Evolutionary conservation across 2,888 invertebrate species (phyloP).

Genomic region (Eristalis tenax): DNA sequence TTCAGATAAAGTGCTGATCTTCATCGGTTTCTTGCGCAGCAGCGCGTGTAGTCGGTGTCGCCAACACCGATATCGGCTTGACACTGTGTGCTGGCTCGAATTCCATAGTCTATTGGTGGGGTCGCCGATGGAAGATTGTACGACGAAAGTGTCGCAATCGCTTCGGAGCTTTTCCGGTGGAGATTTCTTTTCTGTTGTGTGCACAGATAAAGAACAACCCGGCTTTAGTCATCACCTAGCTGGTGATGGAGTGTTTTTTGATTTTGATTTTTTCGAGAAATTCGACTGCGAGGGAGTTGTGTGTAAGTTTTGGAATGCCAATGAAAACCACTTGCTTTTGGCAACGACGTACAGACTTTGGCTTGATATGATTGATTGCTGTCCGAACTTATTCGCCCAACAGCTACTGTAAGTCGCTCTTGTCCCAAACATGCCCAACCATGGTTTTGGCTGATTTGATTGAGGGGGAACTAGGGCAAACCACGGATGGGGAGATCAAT

Average conservation of each 20-base stretch:
- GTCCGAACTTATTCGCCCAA: no score
- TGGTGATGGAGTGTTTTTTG: not conserved
- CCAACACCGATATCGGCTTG: slow-evolving; percentile 1
- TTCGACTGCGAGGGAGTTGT: not conserved
- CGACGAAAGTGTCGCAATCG: not conserved
- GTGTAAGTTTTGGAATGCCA: not conserved
- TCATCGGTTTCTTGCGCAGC: not conserved
- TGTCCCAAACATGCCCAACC: no score
- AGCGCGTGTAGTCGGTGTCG: not conserved
- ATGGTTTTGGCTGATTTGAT: no score
- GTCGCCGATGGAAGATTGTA: not conserved
- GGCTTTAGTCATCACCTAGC: not conserved
- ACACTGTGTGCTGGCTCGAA: not conserved
- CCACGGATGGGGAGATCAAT: no score
- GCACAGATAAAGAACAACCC: not conserved
- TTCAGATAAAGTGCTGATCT: slow-evolving; percentile 17
- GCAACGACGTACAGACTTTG: not conserved
- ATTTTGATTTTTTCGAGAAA: not conserved
- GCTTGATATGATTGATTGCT: no score
- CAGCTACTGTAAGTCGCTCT: no score
- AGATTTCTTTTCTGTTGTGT: not conserved
- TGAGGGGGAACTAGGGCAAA: no score
- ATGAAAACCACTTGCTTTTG: not conserved
- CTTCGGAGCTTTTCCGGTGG: not conserved
- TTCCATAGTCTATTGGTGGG: not conserved